Evolutionary conservation across 2,113 vertebrate species (phyloP).

Genomic region (Myotis davidii): DNA sequence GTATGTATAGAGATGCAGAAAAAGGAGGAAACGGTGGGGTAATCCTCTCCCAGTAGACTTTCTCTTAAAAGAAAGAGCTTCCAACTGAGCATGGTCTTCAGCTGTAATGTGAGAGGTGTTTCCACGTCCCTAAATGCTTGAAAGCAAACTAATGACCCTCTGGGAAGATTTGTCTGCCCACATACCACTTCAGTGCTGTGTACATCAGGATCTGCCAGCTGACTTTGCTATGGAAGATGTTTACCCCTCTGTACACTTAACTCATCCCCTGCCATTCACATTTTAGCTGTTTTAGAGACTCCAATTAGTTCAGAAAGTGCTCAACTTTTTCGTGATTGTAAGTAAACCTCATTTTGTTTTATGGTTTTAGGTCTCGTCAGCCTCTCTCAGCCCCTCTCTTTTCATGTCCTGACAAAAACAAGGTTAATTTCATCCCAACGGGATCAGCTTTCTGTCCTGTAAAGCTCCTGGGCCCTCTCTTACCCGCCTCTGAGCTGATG

Average conservation of each 20-base stretch:
- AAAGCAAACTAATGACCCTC: background rate
- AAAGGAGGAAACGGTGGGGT: background rate
- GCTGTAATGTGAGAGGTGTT: background rate
- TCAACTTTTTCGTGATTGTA: background rate
- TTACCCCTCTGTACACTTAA: slow-evolving; percentile 82
- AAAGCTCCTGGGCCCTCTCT: slow-evolving; percentile 91
- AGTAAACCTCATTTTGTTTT: slow-evolving; percentile 70
- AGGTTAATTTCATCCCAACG: slow-evolving; percentile 99
- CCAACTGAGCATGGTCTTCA: slow-evolving; percentile 7
- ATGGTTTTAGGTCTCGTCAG: slow-evolving; percentile 91
- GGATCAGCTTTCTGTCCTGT: slow-evolving; percentile 99
- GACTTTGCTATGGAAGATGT: slow-evolving; percentile 89
- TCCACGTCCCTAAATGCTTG: background rate
- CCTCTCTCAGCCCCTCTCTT: slow-evolving; percentile 93
- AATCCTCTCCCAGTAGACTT: background rate
- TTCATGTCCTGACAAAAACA: slow-evolving; percentile 99
- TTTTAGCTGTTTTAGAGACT: slow-evolving; percentile 59
- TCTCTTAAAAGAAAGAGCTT: slow-evolving; percentile 3
- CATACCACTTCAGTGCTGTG: slow-evolving; percentile 80
- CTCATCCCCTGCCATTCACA: slow-evolving; percentile 84
- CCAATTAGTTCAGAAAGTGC: background rate
- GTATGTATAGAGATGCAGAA: background rate
- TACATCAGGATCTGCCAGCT: slow-evolving; percentile 77
- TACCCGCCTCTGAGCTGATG: slow-evolving; percentile 86
- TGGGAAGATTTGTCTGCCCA: background rate